Base-by-base conservation (phyloP, 2,113 vertebrate species). In the Ceyx margarethae region DNA sequence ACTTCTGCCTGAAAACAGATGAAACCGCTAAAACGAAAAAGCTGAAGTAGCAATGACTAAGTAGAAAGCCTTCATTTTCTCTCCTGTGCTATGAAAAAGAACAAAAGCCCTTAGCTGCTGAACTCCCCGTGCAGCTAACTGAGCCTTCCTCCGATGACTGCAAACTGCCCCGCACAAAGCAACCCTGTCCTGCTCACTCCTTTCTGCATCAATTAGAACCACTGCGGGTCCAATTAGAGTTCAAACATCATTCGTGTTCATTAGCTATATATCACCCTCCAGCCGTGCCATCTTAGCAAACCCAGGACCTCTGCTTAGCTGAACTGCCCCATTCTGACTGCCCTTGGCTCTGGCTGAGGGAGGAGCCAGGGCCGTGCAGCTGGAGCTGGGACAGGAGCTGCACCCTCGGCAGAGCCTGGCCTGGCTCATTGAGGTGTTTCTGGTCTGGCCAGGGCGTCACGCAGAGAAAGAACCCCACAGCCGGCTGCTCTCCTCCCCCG, bases 61-160 rank as follows among this genome's bases (percentile, higher is more conserved):
- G 11, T 13, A 45, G 4, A 33, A 11, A 19, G 2, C 9, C 19
- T 71, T 35, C 0, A 28, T 51, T 74, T 76, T 54, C 8, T 22
- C 50, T 40, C 42, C 13, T 31, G 11, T 1, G 20, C 29, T 19
- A 2, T 22, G 28, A 13, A 1, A 79, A 78, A 62, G 13, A 57
- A 78, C 86, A 54, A 87, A 51, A 51, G 1, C 8, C 8, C 45
- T 25, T 58, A 82, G 60, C 35, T 69, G 3, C 22, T 57, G 20
- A 86, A 65, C 20, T 26, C 20, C 7, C 8, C 5, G 8, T 80
- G 18, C 18, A 31, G 2, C 11, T 77, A 67, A 42, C n/a, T 22
- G 43, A 22, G 5, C 2, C 19, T 40, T 35, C 22, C 4, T 25
- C 11, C 28, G 50, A 42, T 0, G 0, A 21, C 18, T 23, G 10